phyloP scores from a whole-genome alignment of 2,888 invertebrate genomes.

The Cenopis cana region DNA sequence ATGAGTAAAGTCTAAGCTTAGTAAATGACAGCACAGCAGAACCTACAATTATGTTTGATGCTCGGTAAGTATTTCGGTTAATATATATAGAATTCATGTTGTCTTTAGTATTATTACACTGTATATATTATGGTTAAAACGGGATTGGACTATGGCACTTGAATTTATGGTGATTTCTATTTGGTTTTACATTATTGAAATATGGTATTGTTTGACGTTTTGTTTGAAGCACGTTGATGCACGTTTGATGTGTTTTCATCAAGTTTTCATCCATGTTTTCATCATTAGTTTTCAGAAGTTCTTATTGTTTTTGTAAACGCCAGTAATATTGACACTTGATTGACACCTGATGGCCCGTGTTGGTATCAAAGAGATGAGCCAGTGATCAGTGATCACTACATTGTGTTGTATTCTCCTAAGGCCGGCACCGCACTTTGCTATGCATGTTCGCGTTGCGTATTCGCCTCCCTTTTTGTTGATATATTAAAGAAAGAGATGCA shows the following conservation, averaged over 20 bases:
- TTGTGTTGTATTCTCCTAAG: too few relatives aligned
- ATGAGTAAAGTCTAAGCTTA: constrained; percentile 2
- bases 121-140: background rate
- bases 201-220: background rate
- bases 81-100: background rate
- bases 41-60: background rate
- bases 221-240: too few relatives aligned
- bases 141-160: background rate
- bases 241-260: background rate
- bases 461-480: too few relatives aligned
- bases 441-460: too few relatives aligned
- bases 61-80: background rate
- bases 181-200: background rate
- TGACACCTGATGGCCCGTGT: too few relatives aligned
- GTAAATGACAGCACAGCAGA: background rate
- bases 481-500: too few relatives aligned
- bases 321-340: too few relatives aligned
- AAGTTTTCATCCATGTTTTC: too few relatives aligned
- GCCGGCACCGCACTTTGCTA: too few relatives aligned
- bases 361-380: background rate
- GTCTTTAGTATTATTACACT: background rate
- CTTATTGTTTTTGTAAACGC: background rate
- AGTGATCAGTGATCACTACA: too few relatives aligned
- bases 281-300: background rate
- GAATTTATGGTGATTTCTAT: background rate